phyloP scores from a whole-genome alignment of 2,888 invertebrate species.

The Oscheius myriophilus region DNA sequence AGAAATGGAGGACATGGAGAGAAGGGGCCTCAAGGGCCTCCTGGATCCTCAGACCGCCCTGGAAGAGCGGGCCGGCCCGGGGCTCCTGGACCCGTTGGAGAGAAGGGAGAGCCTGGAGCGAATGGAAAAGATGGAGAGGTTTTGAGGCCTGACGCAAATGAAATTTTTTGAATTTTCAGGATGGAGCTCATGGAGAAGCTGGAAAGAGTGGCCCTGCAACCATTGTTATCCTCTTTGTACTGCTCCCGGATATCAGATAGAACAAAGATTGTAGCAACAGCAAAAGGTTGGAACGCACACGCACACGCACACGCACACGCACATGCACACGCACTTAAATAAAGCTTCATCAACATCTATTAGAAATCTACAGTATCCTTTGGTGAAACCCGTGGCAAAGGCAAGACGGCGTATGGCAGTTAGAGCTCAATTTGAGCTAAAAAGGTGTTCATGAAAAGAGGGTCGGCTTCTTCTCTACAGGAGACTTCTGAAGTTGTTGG shows the following conservation, averaged over 20 bases:
- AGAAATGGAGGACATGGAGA: constrained; percentile 46
- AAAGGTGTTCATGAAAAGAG: constrained; percentile 15
- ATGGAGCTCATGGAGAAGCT: constrained; percentile 46
- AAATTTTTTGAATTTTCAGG: background rate
- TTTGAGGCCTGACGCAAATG: background rate
- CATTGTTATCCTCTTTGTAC: constrained; percentile 69
- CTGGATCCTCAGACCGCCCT: constrained; percentile 47
- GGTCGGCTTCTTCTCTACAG: background rate
- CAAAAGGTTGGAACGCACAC: too few species aligned
- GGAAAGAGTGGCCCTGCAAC: constrained; percentile 61
- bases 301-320: too few species aligned
- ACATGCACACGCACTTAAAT: too few species aligned
- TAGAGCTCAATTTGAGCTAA: background rate
- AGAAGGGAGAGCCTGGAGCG: constrained; percentile 42
- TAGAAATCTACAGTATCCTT: too few species aligned
- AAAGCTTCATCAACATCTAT: too few species aligned
- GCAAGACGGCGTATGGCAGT: too few species aligned
- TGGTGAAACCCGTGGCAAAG: too few species aligned
- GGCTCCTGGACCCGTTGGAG: constrained; percentile 38
- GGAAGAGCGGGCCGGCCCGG: constrained; percentile 50
- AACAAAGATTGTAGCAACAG: too few species aligned
- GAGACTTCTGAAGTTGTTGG: background rate
- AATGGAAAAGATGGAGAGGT: constrained; percentile 51
- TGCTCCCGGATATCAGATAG: constrained; percentile 61
- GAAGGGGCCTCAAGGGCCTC: constrained; percentile 48